Evolutionary conservation across 1,140 invertebrate genomes (phyloP).

Genomic region (Zaprionus taronus): DNA sequence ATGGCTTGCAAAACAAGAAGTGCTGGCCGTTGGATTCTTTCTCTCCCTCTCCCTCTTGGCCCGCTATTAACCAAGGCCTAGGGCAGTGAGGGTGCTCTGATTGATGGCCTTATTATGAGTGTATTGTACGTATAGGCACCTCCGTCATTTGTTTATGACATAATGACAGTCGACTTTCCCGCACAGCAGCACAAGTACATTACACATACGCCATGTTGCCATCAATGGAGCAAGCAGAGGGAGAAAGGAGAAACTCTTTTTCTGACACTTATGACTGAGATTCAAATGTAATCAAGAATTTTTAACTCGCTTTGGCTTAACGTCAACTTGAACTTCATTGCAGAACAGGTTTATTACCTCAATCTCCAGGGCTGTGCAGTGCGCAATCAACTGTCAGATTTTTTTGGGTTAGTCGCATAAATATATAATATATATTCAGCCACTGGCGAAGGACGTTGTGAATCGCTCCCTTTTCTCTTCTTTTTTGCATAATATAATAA

Average conservation of each 20-base stretch:
- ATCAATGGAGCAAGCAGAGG: slow-evolving; percentile 21
- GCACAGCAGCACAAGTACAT: slow-evolving; percentile 37
- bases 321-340: slow-evolving; percentile 17
- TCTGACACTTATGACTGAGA: slow-evolving; percentile 79
- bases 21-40: background rate
- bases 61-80: no score
- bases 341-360: slow-evolving; percentile 46
- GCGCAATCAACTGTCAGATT: slow-evolving; percentile 51
- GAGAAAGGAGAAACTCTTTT: slow-evolving; percentile 34
- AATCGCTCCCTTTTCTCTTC: slow-evolving; percentile 37
- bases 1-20: background rate
- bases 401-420: slow-evolving; percentile 56
- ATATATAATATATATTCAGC: slow-evolving; percentile 46
- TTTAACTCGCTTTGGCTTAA: slow-evolving; percentile 49
- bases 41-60: background rate
- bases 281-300: slow-evolving; percentile 79
- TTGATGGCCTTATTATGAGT: slow-evolving; percentile 56
- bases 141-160: slow-evolving; percentile 71
- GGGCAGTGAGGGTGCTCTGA: slow-evolving; percentile 26
- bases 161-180: slow-evolving; percentile 69
- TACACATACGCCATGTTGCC: slow-evolving; percentile 61
- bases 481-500: slow-evolving; percentile 64
- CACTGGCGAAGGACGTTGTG: slow-evolving; percentile 40
- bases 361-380: slow-evolving; percentile 25
- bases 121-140: slow-evolving; percentile 65